These are phyloP conservation scores for Onthophagus sagittarius DNA, from an alignment of 2,888 invertebrate genomes.

Conservation along the genomic window DNA sequence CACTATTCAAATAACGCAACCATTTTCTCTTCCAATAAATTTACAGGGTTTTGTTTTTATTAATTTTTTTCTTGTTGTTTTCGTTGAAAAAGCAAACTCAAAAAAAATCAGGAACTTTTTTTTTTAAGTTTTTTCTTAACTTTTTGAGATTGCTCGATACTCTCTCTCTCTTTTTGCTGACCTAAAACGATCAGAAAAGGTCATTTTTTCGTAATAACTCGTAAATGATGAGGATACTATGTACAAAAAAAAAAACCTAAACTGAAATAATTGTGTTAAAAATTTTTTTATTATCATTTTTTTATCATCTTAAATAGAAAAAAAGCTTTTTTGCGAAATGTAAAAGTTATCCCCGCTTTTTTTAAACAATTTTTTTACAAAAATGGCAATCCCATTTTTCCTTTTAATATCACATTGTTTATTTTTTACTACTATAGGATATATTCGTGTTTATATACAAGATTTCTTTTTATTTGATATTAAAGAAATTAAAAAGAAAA, in stretches of 20 bases:
- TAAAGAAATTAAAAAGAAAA: neutral
- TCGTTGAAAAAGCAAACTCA: conserved; percentile 17
- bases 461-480: neutral
- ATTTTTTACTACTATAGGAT: neutral
- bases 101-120: conserved; percentile 4
- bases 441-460: neutral
- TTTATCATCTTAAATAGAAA: neutral
- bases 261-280: conserved; percentile 15
- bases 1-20: conserved; percentile 22
- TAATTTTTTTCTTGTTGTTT: neutral
- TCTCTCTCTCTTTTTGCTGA: conserved; percentile 18
- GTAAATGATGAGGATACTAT: conserved; percentile 30
- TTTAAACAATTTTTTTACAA: neutral
- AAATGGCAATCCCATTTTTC: neutral
- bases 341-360: neutral
- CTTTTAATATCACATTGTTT: neutral
- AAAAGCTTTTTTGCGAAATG: neutral
- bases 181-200: conserved; percentile 33
- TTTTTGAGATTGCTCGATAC: conserved; percentile 6
- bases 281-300: neutral
- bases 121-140: neutral
- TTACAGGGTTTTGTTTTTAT: neutral
- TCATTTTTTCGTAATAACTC: conserved; percentile 19
- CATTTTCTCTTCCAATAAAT: conserved; percentile 7
- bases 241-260: conserved; percentile 30